These are phyloP conservation scores for Lepus europaeus DNA, from an alignment of 2,113 vertebrate genomes.

Conservation along the genomic window DNA sequence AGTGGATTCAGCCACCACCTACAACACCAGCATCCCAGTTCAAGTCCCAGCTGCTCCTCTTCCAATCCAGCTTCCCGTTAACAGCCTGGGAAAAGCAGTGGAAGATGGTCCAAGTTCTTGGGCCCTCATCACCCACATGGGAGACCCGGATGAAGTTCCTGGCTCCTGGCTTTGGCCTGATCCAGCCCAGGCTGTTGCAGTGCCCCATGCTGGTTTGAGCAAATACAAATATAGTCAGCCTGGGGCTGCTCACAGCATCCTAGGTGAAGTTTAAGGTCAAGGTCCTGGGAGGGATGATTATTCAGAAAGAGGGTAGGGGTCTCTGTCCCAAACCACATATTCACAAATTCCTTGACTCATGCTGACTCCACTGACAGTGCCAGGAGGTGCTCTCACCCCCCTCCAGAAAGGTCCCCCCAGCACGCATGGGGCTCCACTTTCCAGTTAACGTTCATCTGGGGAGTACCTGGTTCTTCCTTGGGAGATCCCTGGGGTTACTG, in stretches of 20 bases:
- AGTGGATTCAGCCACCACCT: no score
- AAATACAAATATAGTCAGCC: no score
- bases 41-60: no score
- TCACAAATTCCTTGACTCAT: not conserved
- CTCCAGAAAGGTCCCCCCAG: not conserved
- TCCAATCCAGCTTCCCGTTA: no score
- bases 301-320: not conserved
- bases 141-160: no score
- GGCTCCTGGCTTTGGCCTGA: no score
- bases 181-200: no score
- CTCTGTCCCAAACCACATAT: not conserved
- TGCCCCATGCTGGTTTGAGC: no score
- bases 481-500: not conserved
- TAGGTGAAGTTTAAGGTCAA: not conserved
- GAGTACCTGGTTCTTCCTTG: not conserved
- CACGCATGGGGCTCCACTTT: not conserved
- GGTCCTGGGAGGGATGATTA: not conserved
- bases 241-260: not conserved
- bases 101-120: no score
- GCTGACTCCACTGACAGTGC: not conserved
- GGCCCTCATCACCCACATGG: no score
- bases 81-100: no score
- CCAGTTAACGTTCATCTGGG: not conserved
- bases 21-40: no score
- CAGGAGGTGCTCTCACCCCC: not conserved